Percentiles rank a stretch among this genome's conserved stretches.
Conservation (phyloP, 2,888 invertebrate species). For the Sphecodes monilicornis region DNA sequence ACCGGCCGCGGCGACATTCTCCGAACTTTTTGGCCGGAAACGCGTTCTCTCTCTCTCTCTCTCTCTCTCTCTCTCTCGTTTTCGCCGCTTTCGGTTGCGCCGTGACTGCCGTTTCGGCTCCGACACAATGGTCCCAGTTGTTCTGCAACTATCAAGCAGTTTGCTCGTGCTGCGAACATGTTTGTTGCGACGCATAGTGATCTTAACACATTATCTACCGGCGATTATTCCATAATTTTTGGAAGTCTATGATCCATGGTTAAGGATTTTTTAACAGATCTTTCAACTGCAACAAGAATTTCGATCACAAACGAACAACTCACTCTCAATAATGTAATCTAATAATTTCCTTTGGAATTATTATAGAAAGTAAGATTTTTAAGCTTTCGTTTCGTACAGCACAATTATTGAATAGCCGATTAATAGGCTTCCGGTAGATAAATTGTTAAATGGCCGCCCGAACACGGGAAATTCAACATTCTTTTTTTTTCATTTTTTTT, state of each 20-base stretch:
- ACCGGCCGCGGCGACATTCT: constrained; percentile 38
- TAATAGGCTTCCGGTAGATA: too few relatives aligned
- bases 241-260: too few relatives aligned
- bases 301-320: too few relatives aligned
- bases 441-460: background rate
- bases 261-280: too few relatives aligned
- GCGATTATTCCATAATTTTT: too few relatives aligned
- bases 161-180: background rate
- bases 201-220: too few relatives aligned
- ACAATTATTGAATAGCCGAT: too few relatives aligned
- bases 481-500: background rate
- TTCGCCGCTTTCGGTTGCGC: background rate
- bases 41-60: background rate
- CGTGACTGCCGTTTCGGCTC: background rate
- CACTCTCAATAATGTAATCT: too few relatives aligned
- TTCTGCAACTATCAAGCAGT: background rate
- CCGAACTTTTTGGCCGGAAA: constrained; percentile 50
- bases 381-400: too few relatives aligned
- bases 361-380: too few relatives aligned
- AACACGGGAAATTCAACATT: background rate
- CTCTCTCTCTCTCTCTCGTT: background rate
- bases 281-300: too few relatives aligned
- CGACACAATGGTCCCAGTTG: background rate
- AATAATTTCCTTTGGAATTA: too few relatives aligned
- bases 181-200: background rate